Evolutionary conservation across 2,888 invertebrate genomes (phyloP), one percentile per base, ranked within the genome.

Genomic region (Ormyrus thymus): DNA sequence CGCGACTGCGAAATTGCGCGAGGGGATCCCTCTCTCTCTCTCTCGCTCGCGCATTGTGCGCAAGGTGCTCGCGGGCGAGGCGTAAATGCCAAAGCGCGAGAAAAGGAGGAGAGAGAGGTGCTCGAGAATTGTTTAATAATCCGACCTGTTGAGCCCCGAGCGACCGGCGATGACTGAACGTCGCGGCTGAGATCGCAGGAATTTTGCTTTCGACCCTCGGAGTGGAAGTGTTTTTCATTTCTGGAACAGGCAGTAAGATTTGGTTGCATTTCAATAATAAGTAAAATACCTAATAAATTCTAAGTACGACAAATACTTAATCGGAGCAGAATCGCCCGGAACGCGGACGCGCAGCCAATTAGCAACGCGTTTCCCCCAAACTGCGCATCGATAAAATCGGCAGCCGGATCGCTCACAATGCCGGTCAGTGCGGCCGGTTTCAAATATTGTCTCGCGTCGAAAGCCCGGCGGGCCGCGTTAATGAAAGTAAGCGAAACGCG

Each of bases 51-150:
- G 59, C 65, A 65, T 78, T 74, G 64, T 78, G 8, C 43, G 10
- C 50, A 45, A 58, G 29, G 11, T 55, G 51, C 29, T n/a, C 69
- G 48, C 43, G 72, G 56, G 65, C 48, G 4, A 29, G 29, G 76
- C 61, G 65, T 56, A 65, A 74, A 74, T 74, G 50, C 62, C 61
- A 72, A 48, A 68, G 61, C 29, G 55, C 46, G 48, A 46, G 48
- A 62, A 53, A 29, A 29, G 29, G 4, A 58, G 10, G 48, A 46
- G 48, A 62, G 59, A 58, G 10, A 45, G 61, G 8, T 43, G 59
- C 70, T 75, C 43, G 45, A 75, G 78, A 64, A 78, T 78, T 74
- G 70, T 77, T 79, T 75, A 79, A 79, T 75, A 74, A 79, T 59
- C 78, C 46, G 50, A 79, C 74, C 74, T 79, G 74, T 79, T 79